Base-by-base conservation (phyloP, 2,888 invertebrate species). In the Oasisia sp. region DNA sequence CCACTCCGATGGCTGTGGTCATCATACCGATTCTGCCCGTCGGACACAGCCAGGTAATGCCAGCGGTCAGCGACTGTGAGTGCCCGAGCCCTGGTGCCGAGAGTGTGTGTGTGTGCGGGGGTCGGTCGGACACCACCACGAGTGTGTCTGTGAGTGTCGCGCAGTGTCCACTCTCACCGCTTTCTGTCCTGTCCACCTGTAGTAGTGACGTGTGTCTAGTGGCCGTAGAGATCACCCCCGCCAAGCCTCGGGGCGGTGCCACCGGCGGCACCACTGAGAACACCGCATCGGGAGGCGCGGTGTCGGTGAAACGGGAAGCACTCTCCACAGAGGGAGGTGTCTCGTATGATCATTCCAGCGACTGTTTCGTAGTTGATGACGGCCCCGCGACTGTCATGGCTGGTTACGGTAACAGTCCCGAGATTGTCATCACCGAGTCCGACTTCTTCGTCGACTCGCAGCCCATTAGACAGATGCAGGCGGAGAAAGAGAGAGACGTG, bases 81-180 rank as follows among this genome's bases (percentile, higher is more conserved):
- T 19, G 27, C 5, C 27, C n/a, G 27, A 7, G 19, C 7, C 7
- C 27, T 74, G 74, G 74, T 74, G 74, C 74, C n/a, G 74, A 74
- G 74, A 74, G 74, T 74, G 74, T 74, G 74, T 74, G 74, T 74
- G 74, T 74, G 27, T 74, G n/a, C n/a, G n/a, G 74, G 27, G 74
- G 74, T 74, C 74, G 27, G 74, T 74, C n/a, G 14, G 74, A 74
- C n/a, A 74, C n/a, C 4, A 27, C 74, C n/a, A 74, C 74, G 5
- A 74, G 74, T 19, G 74, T 74, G 74, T 74, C 74, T 74, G 27
- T 27, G 19, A 74, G 74, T 74, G 74, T 74, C 4, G 74, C 27
- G 7, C 74, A 74, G n/a, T 74, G 74, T 74, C 74, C 74, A 27
- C 74, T 74, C 74, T 74, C 74, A 74, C 74, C 74, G 74, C 74